phyloP scores from a whole-genome alignment of 1,140 invertebrate genomes.

The Halesus radiatus region DNA sequence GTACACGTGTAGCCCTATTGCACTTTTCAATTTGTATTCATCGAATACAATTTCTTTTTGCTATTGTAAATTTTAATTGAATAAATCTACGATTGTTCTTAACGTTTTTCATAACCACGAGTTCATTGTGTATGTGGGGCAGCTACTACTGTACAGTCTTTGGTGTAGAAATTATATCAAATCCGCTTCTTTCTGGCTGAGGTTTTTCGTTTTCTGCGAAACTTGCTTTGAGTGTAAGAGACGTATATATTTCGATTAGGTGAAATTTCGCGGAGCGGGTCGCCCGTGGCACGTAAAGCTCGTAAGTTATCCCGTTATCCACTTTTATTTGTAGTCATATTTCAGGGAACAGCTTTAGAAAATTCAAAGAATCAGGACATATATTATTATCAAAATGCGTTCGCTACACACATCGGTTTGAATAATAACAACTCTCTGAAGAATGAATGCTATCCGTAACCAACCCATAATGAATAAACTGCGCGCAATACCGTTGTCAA shows the following conservation, averaged over 20 bases:
- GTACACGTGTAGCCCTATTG: too few relatives aligned
- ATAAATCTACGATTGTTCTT: neutral
- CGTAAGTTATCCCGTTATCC: constrained; percentile 18
- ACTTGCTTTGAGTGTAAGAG: neutral
- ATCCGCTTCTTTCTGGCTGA: neutral
- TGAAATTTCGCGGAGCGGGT: neutral
- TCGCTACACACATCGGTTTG: too few relatives aligned
- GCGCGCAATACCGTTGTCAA: too few relatives aligned
- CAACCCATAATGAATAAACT: too few relatives aligned
- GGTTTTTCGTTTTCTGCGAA: neutral
- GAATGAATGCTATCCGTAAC: too few relatives aligned
- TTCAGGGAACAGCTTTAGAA: neutral
- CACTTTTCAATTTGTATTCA: too few relatives aligned
- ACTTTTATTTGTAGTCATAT: constrained; percentile 27
- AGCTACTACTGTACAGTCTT: neutral
- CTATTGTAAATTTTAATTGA: neutral
- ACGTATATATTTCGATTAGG: constrained; percentile 17
- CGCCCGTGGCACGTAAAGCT: constrained; percentile 4
- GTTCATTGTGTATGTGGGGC: neutral
- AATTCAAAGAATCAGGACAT: neutral
- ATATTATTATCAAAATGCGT: too few relatives aligned
- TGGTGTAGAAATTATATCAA: neutral
- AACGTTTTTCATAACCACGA: neutral
- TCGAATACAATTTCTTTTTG: neutral
- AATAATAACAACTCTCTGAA: too few relatives aligned